These are phyloP conservation scores for Pachycephus smyrnensis DNA, from an alignment of 2,888 invertebrate species.

Conservation along the genomic window DNA sequence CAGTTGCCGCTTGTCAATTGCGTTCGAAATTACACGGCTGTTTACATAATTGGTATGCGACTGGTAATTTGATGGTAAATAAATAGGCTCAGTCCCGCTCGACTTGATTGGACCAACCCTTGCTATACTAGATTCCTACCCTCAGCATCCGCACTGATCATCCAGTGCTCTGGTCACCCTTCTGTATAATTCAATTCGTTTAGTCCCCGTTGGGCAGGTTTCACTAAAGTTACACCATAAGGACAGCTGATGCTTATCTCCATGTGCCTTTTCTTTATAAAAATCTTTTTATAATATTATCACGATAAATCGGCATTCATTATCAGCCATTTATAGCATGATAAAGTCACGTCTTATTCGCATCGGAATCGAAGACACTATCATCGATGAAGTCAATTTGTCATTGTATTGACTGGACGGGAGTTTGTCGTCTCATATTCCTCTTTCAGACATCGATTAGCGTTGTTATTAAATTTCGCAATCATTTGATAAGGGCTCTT, in stretches of 20 bases:
- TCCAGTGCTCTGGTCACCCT: neutral
- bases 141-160: constrained; percentile 14
- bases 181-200: neutral
- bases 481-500: neutral
- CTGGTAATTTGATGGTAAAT: constrained; percentile 41
- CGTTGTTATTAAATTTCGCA: neutral
- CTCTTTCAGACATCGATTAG: neutral
- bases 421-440: neutral
- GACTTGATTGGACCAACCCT: constrained; percentile 25
- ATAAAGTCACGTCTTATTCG: neutral
- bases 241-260: neutral
- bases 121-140: neutral
- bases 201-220: neutral
- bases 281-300: neutral
- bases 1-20: neutral
- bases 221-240: neutral
- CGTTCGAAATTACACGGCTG: constrained; percentile 27
- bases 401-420: neutral
- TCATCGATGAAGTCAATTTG: neutral
- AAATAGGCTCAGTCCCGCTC: constrained; percentile 29
- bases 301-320: neutral
- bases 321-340: neutral
- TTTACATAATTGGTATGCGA: constrained; percentile 39
- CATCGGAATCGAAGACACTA: neutral
- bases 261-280: neutral